phyloP scores from a whole-genome alignment of 2,113 vertebrate species.

The Machaerirhynchus nigripectus region DNA sequence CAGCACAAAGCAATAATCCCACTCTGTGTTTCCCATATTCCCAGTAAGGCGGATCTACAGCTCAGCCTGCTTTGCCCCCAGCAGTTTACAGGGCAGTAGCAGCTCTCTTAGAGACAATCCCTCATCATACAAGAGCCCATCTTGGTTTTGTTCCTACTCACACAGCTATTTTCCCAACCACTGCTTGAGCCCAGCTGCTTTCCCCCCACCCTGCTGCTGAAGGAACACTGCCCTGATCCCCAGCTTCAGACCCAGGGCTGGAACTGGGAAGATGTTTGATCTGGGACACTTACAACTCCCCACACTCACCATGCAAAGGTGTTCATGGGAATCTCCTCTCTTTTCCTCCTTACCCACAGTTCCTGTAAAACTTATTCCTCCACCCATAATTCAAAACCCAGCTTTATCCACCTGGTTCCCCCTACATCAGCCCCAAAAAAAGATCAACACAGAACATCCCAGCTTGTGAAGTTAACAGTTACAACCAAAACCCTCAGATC shows the following conservation, averaged over 20 bases:
- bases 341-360: background rate
- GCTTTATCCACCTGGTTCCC: background rate
- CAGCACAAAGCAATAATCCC: background rate
- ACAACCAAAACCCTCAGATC: background rate
- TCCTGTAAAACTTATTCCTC: background rate
- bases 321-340: background rate
- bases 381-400: background rate
- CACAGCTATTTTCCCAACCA: background rate
- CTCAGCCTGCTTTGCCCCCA: background rate
- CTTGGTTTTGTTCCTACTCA: background rate
- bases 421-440: background rate
- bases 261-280: rapidly evolving
- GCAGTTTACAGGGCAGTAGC: background rate
- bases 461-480: background rate
- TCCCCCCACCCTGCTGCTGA: background rate
- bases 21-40: background rate
- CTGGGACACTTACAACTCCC: background rate
- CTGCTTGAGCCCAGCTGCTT: background rate
- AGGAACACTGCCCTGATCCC: rapidly evolving
- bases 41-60: background rate
- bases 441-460: rapidly evolving
- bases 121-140: background rate
- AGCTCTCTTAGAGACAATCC: background rate
- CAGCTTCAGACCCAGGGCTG: rapidly evolving
- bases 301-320: background rate